phyloP scores from a whole-genome alignment of 2,113 vertebrate genomes.

The Rhabdomys dilectus region DNA sequence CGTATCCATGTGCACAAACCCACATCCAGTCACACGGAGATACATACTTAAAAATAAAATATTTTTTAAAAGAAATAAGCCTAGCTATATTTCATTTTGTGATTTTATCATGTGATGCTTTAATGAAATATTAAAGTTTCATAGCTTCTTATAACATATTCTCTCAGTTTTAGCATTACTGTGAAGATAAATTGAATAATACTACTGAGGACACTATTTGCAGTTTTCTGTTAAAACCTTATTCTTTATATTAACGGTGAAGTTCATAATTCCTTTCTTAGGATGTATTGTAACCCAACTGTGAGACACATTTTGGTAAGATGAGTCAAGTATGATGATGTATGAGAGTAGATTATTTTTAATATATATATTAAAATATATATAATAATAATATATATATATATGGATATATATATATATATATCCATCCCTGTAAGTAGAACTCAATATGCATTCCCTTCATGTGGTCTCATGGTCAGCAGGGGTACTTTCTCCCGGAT shows the following conservation, averaged over 20 bases:
- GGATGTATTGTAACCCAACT: neutral
- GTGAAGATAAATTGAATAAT: neutral
- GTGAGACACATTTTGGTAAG: neutral
- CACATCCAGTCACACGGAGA: neutral
- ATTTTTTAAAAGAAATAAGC: neutral
- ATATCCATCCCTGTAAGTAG: neutral
- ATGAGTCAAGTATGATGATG: neutral
- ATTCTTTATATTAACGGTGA: constrained; percentile 9
- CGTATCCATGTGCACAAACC: neutral
- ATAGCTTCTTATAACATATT: neutral
- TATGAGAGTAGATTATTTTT: neutral
- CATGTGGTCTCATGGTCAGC: neutral
- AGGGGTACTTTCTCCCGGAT: neutral
- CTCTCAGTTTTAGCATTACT: constrained; percentile 28
- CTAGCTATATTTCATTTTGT: constrained; percentile 6
- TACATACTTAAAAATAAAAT: neutral
- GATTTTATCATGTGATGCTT: constrained; percentile 44
- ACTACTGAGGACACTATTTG: constrained; percentile 36
- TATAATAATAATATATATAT: too few species aligned
- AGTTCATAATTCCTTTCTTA: neutral
- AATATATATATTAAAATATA: neutral
- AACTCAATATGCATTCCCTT: neutral
- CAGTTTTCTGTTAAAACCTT: constrained; percentile 47
- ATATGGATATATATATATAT: too few species aligned
- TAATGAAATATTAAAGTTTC: constrained; percentile 21